These are phyloP conservation scores for Ceratosolen solmsi DNA, from an alignment of 1,140 invertebrate species.

Conservation along the genomic window DNA sequence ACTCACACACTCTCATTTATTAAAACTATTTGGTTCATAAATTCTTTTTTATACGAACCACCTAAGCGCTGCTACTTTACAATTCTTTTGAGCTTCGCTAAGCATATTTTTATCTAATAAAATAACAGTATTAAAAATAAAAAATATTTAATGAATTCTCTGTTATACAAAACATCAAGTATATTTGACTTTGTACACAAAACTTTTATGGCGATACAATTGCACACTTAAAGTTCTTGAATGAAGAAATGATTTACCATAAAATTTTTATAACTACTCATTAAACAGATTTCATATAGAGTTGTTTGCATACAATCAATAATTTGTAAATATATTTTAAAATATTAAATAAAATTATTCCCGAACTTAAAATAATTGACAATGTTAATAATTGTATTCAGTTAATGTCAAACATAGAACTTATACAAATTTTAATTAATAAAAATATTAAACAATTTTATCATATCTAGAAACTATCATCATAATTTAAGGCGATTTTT, in stretches of 20 bases:
- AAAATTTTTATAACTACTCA: constrained; percentile 14
- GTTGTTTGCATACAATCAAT: background rate
- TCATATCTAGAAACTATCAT: constrained; percentile 28
- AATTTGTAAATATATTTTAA: constrained; percentile 28
- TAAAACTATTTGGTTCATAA: constrained; percentile 25
- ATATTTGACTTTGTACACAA: background rate
- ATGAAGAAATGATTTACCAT: background rate
- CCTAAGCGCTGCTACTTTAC: constrained; percentile 11
- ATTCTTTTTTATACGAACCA: background rate
- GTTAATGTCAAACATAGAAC: constrained; percentile 24
- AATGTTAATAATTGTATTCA: background rate
- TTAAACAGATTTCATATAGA: constrained; percentile 17
- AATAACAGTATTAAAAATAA: constrained; percentile 49
- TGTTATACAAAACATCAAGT: constrained; percentile 18
- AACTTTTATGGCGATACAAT: constrained; percentile 39
- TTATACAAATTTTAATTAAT: constrained; percentile 14
- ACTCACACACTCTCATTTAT: background rate
- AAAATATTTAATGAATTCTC: constrained; percentile 35
- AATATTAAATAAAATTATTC: constrained; percentile 24
- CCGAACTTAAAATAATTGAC: background rate
- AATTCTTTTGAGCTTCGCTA: background rate
- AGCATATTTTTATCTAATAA: constrained; percentile 38
- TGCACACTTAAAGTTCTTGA: constrained; percentile 10
- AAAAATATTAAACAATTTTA: constrained; percentile 22
- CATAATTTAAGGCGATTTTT: constrained; percentile 36